Base-by-base conservation (phyloP, 2,797 vertebrate genomes). In the Molossus molossus region DNA sequence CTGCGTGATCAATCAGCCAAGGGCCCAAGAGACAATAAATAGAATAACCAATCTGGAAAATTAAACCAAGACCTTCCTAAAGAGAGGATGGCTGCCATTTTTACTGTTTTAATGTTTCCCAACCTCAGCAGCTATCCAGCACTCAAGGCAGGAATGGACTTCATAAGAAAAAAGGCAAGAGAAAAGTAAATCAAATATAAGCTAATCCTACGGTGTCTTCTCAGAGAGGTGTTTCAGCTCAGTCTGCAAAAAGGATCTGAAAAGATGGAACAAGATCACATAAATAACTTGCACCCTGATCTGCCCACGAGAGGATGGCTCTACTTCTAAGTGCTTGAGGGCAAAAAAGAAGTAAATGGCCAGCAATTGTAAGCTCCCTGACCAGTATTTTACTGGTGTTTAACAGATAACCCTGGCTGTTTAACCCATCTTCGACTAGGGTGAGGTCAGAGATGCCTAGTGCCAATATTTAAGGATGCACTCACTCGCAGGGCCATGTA, bases 1-100 rank as follows among this genome's bases (percentile, higher is more conserved):
- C 76, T 93, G 87, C 6, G 3, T 87, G 95, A 96, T 96, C 95
- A 60, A 98, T 95, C 96, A 97, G 86, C 80, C 92, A 94, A 94
- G 80, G 62, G 48, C 96, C 91, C 91, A 73, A 94, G 91, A 96
- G 94, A 96, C 88, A 92, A 92, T 45, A 94, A 96, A 95, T 29
- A 96, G 91, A 92, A 55, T 75, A 95, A 95, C 87, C 88, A 94
- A 75, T 55, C 81, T 88, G 90, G 85, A 96, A 97, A 97, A 85
- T 83, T 90, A 96, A 93, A 96, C 73, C 29, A 70, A 93, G 73
- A 92, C 65, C 86, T 72, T 89, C 64, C 87, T 87, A 87, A 90
- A 94, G 72, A 96, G 57, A 93, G 15, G 6, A 94, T 55, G 64
- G 80, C 75, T 82, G 21, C 96, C 97, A 96, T 96, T 94, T 96